Base-by-base conservation (phyloP, 2,113 vertebrate species). In the Leptobrachium leishanense region DNA sequence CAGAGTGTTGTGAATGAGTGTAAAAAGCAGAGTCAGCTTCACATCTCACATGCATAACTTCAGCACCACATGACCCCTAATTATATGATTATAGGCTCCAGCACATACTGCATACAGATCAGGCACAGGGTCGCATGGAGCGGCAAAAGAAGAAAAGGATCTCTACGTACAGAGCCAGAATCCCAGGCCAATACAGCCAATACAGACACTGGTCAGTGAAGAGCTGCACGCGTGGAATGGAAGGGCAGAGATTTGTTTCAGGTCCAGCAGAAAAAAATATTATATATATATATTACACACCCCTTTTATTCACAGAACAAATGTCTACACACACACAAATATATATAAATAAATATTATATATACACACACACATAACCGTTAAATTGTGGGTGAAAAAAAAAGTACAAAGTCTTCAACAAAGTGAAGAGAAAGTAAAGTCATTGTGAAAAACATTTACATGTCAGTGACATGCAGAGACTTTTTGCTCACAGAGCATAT, bases 41-140 rank as follows among this genome's bases (percentile, higher is more conserved):
- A 31, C 20, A 39, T 72, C 46, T 53, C 50, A 54, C 31, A 54
- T 72, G 69, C 68, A 12, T n/a, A 66, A 72, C 39, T 79, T 53
- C 63, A 50, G 41, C 67, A 62, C 15, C 20, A 68, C 42, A 65
- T 53, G 9, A 42, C 57, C 59, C 41, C 9, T 20, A 65, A 72
- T 44, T 15, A 40, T 64, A 64, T 57, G 4, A 44, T 64, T 12
- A 74, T 43, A 74, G 15, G 46, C 11, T 75, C 5, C 31, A 15
- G 54, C 20, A 3, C 12, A 2, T 39, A 43, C 7, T 41, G 44
- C 15, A 64, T 64, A 64, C 62, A 50, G 31, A 63, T 20, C 5
- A 50, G 62, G 10, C 57, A 31, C 10, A 39, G 2, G 12, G 40
- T 2, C 9, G 13, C 40, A 15, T 15, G 12, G 39, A 66, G 2